These are phyloP conservation scores for Dendrolimus houi DNA, from an alignment of 2,888 invertebrate genomes.

Conservation along the genomic window DNA sequence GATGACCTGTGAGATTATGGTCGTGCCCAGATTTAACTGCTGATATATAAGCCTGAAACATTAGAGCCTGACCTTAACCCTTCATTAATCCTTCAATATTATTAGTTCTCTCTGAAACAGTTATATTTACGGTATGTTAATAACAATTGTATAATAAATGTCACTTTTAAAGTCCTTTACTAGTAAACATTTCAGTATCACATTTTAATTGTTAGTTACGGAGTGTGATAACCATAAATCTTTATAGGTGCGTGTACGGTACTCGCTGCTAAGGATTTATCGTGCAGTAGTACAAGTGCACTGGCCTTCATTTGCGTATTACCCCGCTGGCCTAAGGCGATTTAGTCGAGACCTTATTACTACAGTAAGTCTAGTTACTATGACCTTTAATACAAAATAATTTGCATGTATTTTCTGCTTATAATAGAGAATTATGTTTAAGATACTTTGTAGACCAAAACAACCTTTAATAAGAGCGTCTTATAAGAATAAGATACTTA, in stretches of 20 bases:
- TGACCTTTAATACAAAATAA: slow-evolving; percentile 1
- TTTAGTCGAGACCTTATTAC: slow-evolving; percentile 1
- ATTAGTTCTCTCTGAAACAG: too few relatives aligned
- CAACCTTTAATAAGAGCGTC: too few relatives aligned
- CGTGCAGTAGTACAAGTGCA: slow-evolving; percentile 33
- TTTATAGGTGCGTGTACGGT: slow-evolving; percentile 20
- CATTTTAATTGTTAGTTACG: slow-evolving; percentile 41
- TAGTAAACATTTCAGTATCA: background rate
- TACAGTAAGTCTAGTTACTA: background rate
- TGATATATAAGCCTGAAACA: too few relatives aligned
- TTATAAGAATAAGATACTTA: too few relatives aligned
- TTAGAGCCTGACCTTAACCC: too few relatives aligned
- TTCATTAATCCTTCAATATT: too few relatives aligned
- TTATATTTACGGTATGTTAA: too few relatives aligned
- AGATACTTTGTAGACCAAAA: too few relatives aligned
- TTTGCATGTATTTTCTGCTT: background rate
- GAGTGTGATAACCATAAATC: slow-evolving; percentile 38
- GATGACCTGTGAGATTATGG: too few relatives aligned
- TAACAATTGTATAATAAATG: too few relatives aligned
- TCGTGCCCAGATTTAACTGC: too few relatives aligned
- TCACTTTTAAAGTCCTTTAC: too few relatives aligned
- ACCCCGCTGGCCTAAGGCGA: slow-evolving; percentile 16
- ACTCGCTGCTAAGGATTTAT: slow-evolving; percentile 35
- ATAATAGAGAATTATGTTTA: background rate
- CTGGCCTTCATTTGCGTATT: slow-evolving; percentile 33